Percentiles rank a stretch among this genome's conserved stretches.
These are phyloP conservation scores for Caiman crocodilus DNA, from an alignment of 2,797 vertebrate species.

Conservation along the genomic window DNA sequence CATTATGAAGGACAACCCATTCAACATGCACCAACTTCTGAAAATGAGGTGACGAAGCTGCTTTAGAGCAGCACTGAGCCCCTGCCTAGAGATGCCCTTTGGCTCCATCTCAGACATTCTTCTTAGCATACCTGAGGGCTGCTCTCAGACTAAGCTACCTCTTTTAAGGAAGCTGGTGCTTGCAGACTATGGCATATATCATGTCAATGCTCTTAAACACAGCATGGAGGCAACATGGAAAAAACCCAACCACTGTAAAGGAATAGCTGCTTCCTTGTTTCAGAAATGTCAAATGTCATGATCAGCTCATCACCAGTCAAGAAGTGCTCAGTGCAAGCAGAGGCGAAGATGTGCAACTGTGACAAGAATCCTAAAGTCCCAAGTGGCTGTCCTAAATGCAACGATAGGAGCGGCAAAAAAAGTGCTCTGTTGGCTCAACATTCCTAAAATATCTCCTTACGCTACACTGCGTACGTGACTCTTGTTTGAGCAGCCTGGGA, in stretches of 20 bases:
- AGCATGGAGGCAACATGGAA: background rate
- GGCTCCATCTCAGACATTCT: too few species aligned
- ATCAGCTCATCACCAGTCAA: background rate
- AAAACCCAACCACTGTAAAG: background rate
- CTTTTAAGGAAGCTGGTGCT: too few species aligned
- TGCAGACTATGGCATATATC: too few species aligned
- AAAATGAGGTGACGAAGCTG: too few species aligned
- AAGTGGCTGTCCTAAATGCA: background rate
- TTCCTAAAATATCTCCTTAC: background rate
- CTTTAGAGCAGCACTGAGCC: too few species aligned
- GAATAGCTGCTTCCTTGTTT: background rate
- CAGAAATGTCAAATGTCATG: background rate
- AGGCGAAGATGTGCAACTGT: background rate
- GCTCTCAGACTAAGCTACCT: too few species aligned
- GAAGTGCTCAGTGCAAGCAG: background rate
- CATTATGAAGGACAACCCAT: too few species aligned
- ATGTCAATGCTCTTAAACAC: too few species aligned
- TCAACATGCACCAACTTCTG: too few species aligned
- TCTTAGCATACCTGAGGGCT: too few species aligned
- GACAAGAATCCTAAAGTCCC: background rate
- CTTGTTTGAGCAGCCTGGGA: background rate
- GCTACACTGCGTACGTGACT: background rate
- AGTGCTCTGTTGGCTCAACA: background rate
- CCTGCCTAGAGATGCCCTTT: too few species aligned
- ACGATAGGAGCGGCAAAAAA: background rate